Percentiles rank a stretch among this genome's conserved stretches.
These are phyloP conservation scores for Coccyzus lansbergi DNA, from an alignment of 2,797 vertebrate species.

Conservation along the genomic window DNA sequence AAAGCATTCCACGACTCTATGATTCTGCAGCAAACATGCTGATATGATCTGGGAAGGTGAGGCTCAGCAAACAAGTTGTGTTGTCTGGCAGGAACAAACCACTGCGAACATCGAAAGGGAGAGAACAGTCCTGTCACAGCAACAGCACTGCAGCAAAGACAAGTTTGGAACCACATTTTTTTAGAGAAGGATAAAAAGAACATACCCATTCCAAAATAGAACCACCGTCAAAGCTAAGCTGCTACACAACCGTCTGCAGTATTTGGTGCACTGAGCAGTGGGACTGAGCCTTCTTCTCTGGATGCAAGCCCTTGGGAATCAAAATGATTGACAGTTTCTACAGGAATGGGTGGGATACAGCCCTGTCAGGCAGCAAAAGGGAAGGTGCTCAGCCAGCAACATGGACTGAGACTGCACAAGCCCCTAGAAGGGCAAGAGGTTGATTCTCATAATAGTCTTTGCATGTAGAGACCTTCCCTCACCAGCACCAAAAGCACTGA, in stretches of 20 bases:
- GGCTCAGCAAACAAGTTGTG: not conserved
- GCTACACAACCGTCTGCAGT: not conserved
- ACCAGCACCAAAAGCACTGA: not conserved
- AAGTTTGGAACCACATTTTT: not conserved
- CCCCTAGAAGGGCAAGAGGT: not conserved
- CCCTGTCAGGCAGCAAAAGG: not conserved
- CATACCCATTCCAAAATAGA: not conserved
- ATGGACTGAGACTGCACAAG: not conserved
- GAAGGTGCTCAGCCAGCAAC: not conserved
- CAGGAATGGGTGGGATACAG: not conserved
- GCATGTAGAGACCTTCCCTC: not conserved
- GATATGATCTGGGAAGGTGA: not conserved
- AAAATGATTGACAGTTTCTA: accelerated
- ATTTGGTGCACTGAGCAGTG: not conserved
- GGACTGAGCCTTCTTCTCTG: not conserved
- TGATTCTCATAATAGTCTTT: not conserved
- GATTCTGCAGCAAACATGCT: not conserved
- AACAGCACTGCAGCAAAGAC: not conserved
- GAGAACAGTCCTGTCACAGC: not conserved
- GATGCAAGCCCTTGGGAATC: not conserved
- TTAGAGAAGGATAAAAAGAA: not conserved
- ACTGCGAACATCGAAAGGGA: not conserved
- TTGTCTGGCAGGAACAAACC: not conserved
- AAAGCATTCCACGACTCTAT: not conserved
- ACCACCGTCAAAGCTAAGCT: not conserved